These are phyloP conservation scores for Sinhomidia bicolor DNA, from an alignment of 2,888 invertebrate genomes.

Conservation along the genomic window DNA sequence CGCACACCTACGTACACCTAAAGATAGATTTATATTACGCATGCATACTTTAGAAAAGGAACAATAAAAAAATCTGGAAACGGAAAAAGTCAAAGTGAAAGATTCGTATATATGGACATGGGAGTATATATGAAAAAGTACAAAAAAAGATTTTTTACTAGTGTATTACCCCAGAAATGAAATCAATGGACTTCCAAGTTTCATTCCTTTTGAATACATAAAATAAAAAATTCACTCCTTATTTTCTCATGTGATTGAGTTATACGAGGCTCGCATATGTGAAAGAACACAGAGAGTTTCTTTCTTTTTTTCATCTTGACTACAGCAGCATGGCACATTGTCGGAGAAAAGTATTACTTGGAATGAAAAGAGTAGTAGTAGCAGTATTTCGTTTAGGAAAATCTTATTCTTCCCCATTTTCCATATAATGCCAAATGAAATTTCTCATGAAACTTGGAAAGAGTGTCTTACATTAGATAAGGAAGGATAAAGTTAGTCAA, in stretches of 20 bases:
- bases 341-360: background rate
- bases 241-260: constrained; percentile 59
- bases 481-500: constrained; percentile 54
- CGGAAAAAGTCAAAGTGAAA: constrained; percentile 6
- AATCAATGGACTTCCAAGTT: constrained; percentile 67
- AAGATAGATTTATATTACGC: background rate
- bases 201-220: constrained; percentile 68
- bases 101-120: no score
- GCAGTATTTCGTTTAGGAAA: constrained; percentile 46
- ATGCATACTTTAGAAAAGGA: background rate
- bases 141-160: constrained; percentile 22
- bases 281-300: background rate
- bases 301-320: constrained; percentile 11
- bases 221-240: constrained; percentile 61
- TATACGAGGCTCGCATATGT: constrained; percentile 11
- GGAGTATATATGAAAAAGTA: no score
- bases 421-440: constrained; percentile 53
- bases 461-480: constrained; percentile 49
- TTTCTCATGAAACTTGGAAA: constrained; percentile 50
- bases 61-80: constrained; percentile 38
- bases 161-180: constrained; percentile 58
- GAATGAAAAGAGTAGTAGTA: background rate
- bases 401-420: constrained; percentile 45
- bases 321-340: background rate
- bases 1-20: no score